These are phyloP conservation scores for Biston stratarius DNA, from an alignment of 2,888 invertebrate genomes.

Conservation along the genomic window DNA sequence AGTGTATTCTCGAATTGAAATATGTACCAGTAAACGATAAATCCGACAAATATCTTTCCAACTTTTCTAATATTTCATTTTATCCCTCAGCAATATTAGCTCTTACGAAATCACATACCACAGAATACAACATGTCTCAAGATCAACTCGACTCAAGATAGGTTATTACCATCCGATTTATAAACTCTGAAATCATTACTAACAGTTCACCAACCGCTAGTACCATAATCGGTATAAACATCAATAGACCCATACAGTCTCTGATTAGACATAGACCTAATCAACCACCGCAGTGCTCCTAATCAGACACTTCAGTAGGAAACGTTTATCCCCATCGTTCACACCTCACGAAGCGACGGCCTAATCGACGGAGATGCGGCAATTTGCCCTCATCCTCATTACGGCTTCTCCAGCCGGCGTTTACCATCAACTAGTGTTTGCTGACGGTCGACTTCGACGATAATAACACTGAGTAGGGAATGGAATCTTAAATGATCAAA, in stretches of 20 bases:
- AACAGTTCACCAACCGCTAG: neutral
- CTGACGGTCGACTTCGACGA: slow-evolving; percentile 45
- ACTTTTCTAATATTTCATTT: too few species aligned
- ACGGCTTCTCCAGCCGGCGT: slow-evolving; percentile 39
- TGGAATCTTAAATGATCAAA: neutral
- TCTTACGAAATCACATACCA: too few species aligned
- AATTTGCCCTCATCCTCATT: slow-evolving; percentile 51
- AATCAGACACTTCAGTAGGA: slow-evolving; percentile 32
- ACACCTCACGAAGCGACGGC: slow-evolving; percentile 27
- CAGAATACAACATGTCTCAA: neutral
- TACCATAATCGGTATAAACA: slow-evolving; percentile 6
- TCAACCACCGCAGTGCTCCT: neutral
- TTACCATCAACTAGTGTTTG: slow-evolving; percentile 44
- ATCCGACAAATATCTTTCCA: too few species aligned
- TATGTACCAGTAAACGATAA: too few species aligned
- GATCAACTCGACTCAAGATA: too few species aligned
- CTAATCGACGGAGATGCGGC: slow-evolving; percentile 40
- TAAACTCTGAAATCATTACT: neutral
- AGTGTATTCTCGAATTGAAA: too few species aligned
- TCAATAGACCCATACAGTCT: neutral
- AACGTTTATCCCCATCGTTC: slow-evolving; percentile 37
- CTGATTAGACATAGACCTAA: neutral
- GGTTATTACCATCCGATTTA: neutral
- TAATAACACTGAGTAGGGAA: slow-evolving; percentile 8
- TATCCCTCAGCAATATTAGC: too few species aligned